Percentiles rank a stretch among this genome's conserved stretches.
These are phyloP conservation scores for Spisula solida DNA, from an alignment of 2,888 invertebrate genomes.

Conservation along the genomic window DNA sequence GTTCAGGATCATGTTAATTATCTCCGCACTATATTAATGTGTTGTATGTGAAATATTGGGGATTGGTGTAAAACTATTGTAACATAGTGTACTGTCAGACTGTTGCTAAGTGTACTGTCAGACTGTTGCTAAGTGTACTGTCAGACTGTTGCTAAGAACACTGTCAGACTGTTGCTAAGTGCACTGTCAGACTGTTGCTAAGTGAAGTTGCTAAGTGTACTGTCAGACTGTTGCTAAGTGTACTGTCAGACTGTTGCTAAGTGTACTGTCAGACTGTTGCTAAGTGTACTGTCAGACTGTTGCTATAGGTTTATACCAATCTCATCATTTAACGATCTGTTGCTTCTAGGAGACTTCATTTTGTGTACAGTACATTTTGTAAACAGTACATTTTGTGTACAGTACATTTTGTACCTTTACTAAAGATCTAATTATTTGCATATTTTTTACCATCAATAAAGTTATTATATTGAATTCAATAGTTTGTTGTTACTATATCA, in stretches of 20 bases:
- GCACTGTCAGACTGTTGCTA: too few species aligned
- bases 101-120: too few species aligned
- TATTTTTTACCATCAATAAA: constrained; percentile 58
- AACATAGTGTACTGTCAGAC: neutral
- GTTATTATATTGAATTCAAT: constrained; percentile 18
- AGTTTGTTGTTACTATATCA: neutral
- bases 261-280: neutral
- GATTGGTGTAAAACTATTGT: neutral
- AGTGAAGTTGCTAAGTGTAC: too few species aligned
- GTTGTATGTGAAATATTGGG: neutral
- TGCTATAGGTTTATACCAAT: neutral
- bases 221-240: too few species aligned
- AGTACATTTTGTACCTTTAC: constrained; percentile 7
- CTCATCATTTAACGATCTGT: neutral
- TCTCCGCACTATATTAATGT: too few species aligned
- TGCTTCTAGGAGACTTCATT: neutral
- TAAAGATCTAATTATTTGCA: constrained; percentile 45
- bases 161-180: too few species aligned
- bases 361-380: constrained; percentile 15
- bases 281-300: neutral
- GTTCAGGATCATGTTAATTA: too few species aligned
- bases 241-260: neutral
- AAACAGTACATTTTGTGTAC: too few species aligned
- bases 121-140: too few species aligned
- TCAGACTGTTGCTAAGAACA: too few species aligned